These are phyloP conservation scores for Musca vetustissima DNA, from an alignment of 1,140 invertebrate genomes.

Conservation along the genomic window DNA sequence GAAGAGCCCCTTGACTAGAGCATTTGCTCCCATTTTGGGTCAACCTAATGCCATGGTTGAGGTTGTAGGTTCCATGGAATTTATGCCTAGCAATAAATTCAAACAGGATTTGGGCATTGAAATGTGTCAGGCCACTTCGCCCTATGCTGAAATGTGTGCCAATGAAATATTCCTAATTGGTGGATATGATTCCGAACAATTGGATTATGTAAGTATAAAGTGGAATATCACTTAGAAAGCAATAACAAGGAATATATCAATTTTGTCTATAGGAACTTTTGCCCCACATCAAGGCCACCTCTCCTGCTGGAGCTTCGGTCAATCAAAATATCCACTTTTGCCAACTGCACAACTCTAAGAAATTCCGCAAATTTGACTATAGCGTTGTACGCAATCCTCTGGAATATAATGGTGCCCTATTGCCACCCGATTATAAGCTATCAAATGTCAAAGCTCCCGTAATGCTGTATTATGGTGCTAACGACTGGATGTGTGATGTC, in stretches of 20 bases:
- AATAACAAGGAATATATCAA: no score
- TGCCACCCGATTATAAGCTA: constrained; percentile 60
- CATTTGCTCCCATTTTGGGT: constrained; percentile 28
- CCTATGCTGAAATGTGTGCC: constrained; percentile 36
- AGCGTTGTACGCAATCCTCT: constrained; percentile 52
- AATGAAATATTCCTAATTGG: constrained; percentile 41
- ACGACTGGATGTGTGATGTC: constrained; percentile 62
- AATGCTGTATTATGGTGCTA: constrained; percentile 63
- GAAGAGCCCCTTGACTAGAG: constrained; percentile 22
- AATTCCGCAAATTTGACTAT: constrained; percentile 56
- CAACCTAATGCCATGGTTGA: constrained; percentile 29
- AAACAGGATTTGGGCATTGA: constrained; percentile 39
- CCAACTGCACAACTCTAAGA: constrained; percentile 50
- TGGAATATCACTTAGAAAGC: not conserved
- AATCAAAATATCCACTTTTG: constrained; percentile 58
- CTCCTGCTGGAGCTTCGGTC: constrained; percentile 57
- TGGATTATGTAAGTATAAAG: constrained; percentile 61
- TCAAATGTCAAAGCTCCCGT: constrained; percentile 58
- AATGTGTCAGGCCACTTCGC: constrained; percentile 36
- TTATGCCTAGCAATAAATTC: constrained; percentile 40
- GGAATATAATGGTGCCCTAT: constrained; percentile 52
- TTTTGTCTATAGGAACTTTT: constrained; percentile 29
- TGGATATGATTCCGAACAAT: constrained; percentile 35
- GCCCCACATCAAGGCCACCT: constrained; percentile 41
- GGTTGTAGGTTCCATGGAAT: constrained; percentile 36